Conservation (phyloP, 1,140 invertebrate genomes). For the Hyposmocoma kahamanoa region DNA sequence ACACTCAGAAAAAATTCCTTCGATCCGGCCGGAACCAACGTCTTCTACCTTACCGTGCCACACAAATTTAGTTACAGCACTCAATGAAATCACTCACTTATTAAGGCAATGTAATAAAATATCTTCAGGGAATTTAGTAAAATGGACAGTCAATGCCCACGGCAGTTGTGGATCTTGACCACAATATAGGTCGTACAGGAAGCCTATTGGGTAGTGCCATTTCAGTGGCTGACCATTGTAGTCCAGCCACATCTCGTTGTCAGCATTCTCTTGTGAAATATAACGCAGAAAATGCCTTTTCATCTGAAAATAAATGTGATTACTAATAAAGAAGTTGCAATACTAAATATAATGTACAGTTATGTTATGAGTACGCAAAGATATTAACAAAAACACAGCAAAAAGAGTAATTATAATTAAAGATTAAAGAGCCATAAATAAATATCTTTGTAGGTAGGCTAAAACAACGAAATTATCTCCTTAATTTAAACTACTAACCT, state of each 20-base stretch:
- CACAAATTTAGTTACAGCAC: no score
- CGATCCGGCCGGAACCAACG: no score
- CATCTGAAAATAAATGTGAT: slow-evolving; percentile 75
- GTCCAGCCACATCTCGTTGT: slow-evolving; percentile 96
- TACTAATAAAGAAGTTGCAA: neutral
- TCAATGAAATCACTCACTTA: slow-evolving; percentile 81
- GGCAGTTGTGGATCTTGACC: slow-evolving; percentile 85
- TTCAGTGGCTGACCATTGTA: slow-evolving; percentile 94
- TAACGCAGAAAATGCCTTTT: slow-evolving; percentile 91
- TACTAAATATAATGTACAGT: neutral
- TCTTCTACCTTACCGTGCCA: no score
- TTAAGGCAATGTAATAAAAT: slow-evolving; percentile 84
- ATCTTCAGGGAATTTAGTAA: slow-evolving; percentile 91
- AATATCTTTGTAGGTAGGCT: neutral
- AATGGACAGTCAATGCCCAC: slow-evolving; percentile 96
- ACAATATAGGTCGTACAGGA: slow-evolving; percentile 89
- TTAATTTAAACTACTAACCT: slow-evolving; percentile 75
- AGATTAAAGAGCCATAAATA: no score
- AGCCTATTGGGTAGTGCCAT: slow-evolving; percentile 97
- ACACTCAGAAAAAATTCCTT: no score
- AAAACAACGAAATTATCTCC: neutral
- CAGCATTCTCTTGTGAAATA: slow-evolving; percentile 86
- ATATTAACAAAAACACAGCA: slow-evolving; percentile 11
- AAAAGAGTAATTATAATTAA: neutral
- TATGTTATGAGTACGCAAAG: no score